Evolutionary conservation across 2,888 invertebrate genomes (phyloP), one percentile per base, ranked within the genome.

Genomic region (Hoplodrina ambigua): DNA sequence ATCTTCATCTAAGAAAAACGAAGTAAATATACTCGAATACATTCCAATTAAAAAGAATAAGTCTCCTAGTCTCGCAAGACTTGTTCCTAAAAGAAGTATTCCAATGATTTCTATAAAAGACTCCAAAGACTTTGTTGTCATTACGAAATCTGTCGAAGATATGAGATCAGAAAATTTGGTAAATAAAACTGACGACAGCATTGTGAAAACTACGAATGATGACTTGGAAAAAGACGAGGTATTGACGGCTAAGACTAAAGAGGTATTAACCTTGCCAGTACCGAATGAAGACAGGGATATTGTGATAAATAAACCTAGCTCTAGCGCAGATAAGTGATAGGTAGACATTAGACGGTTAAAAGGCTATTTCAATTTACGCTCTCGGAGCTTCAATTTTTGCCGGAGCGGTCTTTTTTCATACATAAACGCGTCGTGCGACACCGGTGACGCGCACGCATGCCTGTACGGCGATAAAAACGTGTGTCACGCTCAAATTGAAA

Each of bases 241-340:
- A 6, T 54, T 53, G 10, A 19, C 4, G 20, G 54, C 19, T 41
- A 55, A 10, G 15, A 49, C 75, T 33, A 17, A 20, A 52, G 41
- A 44, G 5, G 3, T 58, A 20, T 25, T 46, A 25, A 15, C n/a
- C 17, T 17, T 46, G n/a, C 46, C 58, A 30, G 17, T 49, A 2
- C 17, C 20, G 6, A 46, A 73, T 6, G 71, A 72, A 33, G 37
- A 37, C 8, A 37, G 8, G 8, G 8, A 37, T 37, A 37, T 37
- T 37, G 37, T 19, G 33, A 52, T 54, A 25, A 1, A 19, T n/a
- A 54, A 50, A 37, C 73, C 33, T 20, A 49, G 8, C 25, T 30
- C 71, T 11, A 53, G 41, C 53, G 8, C 41, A 4, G 25, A 71
- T 56, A 56, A 72, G 50, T 44, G 19, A 41, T 54, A 46, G 17